These are phyloP conservation scores for Sinopyrophorus schimmeli DNA, from an alignment of 2,888 invertebrate genomes.

Conservation along the genomic window DNA sequence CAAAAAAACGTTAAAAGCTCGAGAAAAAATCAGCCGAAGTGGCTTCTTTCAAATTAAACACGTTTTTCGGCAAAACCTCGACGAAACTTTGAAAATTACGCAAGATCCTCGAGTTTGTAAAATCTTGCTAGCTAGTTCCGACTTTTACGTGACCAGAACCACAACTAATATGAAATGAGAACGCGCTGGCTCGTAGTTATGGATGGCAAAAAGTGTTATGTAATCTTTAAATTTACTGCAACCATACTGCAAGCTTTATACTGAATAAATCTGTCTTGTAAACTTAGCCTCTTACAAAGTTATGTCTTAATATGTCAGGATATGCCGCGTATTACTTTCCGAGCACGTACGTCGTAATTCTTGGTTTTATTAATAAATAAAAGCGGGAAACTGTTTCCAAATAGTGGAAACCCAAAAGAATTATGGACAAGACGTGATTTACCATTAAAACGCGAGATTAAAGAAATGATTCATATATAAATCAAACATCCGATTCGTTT, in stretches of 20 bases:
- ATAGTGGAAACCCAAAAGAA: constrained; percentile 4
- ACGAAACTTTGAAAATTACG: constrained; percentile 27
- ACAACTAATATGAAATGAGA: constrained; percentile 13
- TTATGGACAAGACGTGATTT: constrained; percentile 4
- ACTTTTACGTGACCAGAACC: constrained; percentile 25
- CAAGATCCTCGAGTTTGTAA: constrained; percentile 29
- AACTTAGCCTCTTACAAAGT: constrained; percentile 4
- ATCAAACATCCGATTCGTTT: too few relatives aligned
- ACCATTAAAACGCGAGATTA: constrained; percentile 4
- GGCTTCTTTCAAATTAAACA: constrained; percentile 24
- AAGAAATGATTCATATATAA: too few relatives aligned
- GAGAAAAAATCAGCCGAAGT: too few relatives aligned
- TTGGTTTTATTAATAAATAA: constrained; percentile 16
- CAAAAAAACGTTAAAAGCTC: too few relatives aligned
- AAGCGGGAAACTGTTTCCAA: constrained; percentile 12
- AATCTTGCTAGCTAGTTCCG: constrained; percentile 23
- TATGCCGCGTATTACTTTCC: constrained; percentile 4
- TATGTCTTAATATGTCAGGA: constrained; percentile 13
- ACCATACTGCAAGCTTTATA: not conserved
- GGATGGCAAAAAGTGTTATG: constrained; percentile 9
- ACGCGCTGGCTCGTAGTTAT: constrained; percentile 5
- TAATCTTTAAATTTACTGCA: constrained; percentile 10
- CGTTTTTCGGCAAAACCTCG: constrained; percentile 19
- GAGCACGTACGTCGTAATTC: constrained; percentile 16
- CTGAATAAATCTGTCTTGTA: constrained; percentile 7